phyloP scores from a whole-genome alignment of 2,888 invertebrate species.

The Meghimatium bilineatum region DNA sequence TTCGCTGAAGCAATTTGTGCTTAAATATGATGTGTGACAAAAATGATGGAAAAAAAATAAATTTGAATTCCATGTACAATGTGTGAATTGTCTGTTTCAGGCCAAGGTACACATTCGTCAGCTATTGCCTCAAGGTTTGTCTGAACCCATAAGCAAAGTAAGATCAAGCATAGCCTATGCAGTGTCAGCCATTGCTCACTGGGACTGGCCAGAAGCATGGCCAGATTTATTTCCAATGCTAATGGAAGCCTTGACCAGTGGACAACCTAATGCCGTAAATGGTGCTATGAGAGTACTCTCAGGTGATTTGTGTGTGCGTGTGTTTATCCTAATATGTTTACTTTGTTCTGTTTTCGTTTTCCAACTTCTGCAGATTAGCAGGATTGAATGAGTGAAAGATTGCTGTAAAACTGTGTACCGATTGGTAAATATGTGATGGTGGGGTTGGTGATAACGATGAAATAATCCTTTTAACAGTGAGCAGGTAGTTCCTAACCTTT shows the following conservation, averaged over 20 bases:
- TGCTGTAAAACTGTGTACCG: too few species aligned
- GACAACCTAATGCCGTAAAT: constrained; percentile 80
- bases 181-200: constrained; percentile 84
- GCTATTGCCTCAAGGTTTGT: constrained; percentile 82
- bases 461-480: too few species aligned
- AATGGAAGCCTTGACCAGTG: constrained; percentile 82
- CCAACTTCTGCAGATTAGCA: too few species aligned
- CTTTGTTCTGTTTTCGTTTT: too few species aligned
- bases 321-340: too few species aligned
- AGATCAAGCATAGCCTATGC: constrained; percentile 84
- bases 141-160: constrained; percentile 84
- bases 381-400: too few species aligned
- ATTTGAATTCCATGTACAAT: background rate
- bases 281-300: constrained; percentile 85
- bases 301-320: constrained; percentile 74
- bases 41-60: background rate
- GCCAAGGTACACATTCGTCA: constrained; percentile 83
- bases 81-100: constrained; percentile 54
- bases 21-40: too few species aligned
- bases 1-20: too few species aligned
- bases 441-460: too few species aligned
- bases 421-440: too few species aligned
- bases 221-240: constrained; percentile 84
- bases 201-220: constrained; percentile 87
- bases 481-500: too few species aligned